Percentiles rank a stretch among this genome's conserved stretches.
Conservation (phyloP, 2,888 invertebrate species). For the Prenolepis imparis region DNA sequence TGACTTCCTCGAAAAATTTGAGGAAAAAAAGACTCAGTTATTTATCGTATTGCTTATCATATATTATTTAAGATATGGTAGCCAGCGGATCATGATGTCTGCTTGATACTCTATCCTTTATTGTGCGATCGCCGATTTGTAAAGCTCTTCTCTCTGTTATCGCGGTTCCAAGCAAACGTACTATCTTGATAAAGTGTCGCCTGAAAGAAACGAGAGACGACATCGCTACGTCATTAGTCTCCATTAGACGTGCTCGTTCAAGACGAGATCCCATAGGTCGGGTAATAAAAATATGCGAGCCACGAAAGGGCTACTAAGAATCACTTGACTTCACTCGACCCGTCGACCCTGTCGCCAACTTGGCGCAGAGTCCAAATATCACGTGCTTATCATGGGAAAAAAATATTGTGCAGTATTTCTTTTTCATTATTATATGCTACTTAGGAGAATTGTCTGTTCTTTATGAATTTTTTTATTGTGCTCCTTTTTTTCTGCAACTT, state of each 20-base stretch:
- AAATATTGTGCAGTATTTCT: slow-evolving; percentile 12
- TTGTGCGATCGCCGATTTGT: slow-evolving; percentile 56
- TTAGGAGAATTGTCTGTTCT: slow-evolving; percentile 5
- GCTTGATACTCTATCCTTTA: slow-evolving; percentile 66
- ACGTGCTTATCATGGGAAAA: slow-evolving; percentile 22
- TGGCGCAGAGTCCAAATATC: slow-evolving; percentile 38
- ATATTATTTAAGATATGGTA: slow-evolving; percentile 26
- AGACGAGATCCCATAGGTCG: slow-evolving; percentile 59
- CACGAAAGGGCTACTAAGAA: slow-evolving; percentile 37
- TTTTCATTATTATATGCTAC: slow-evolving; percentile 15
- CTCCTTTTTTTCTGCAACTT: not conserved
- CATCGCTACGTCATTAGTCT: slow-evolving; percentile 58
- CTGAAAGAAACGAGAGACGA: slow-evolving; percentile 52
- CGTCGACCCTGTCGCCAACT: slow-evolving; percentile 25
- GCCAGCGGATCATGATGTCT: slow-evolving; percentile 21
- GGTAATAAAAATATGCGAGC: slow-evolving; percentile 62
- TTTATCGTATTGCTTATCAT: slow-evolving; percentile 60
- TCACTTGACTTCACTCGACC: slow-evolving; percentile 32
- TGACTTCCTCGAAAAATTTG: slow-evolving; percentile 34
- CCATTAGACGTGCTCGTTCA: slow-evolving; percentile 32
- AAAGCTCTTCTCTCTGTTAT: slow-evolving; percentile 56
- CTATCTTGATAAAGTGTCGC: slow-evolving; percentile 65
- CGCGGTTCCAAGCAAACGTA: slow-evolving; percentile 66
- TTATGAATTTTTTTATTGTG: not conserved
- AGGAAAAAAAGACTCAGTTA: not conserved